Conservation (phyloP, 2,888 invertebrate genomes). For the Himalopsyche anomala region DNA sequence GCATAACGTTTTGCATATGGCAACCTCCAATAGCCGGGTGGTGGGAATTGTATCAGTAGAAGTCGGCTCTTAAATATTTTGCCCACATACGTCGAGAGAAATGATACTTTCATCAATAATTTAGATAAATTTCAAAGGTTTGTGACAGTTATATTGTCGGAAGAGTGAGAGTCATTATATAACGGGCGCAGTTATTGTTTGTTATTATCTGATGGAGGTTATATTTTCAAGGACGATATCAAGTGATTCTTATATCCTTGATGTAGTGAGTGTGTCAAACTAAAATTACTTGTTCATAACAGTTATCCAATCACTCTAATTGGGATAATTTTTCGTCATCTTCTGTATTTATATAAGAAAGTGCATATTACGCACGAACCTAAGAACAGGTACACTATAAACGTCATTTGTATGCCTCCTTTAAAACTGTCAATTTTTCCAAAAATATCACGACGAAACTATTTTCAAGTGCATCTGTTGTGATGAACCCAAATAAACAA, state of each 20-base stretch:
- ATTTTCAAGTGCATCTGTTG: not conserved
- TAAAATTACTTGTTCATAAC: not conserved
- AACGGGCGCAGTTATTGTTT: not conserved
- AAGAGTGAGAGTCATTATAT: not conserved
- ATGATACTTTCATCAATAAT: not conserved
- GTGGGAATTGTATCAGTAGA: constrained; percentile 11
- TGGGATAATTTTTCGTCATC: not conserved
- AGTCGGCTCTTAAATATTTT: not conserved
- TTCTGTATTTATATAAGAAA: not conserved
- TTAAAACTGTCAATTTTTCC: constrained; percentile 24
- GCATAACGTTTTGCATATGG: not conserved
- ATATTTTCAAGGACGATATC: constrained; percentile 53
- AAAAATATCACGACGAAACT: not conserved
- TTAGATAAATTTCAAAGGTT: constrained; percentile 11
- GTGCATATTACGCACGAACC: constrained; percentile 2
- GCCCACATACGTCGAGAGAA: not conserved
- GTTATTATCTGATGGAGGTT: constrained; percentile 16
- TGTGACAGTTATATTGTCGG: not conserved
- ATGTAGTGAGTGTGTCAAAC: not conserved
- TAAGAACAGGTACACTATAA: not conserved
- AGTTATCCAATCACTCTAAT: not conserved
- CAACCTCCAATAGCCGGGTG: constrained; percentile 12
- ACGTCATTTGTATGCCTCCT: constrained; percentile 12
- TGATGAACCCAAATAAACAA: too few species aligned
- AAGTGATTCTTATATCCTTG: not conserved